phyloP scores from a whole-genome alignment of 2,797 vertebrate genomes.

The Ciconia nigra region DNA sequence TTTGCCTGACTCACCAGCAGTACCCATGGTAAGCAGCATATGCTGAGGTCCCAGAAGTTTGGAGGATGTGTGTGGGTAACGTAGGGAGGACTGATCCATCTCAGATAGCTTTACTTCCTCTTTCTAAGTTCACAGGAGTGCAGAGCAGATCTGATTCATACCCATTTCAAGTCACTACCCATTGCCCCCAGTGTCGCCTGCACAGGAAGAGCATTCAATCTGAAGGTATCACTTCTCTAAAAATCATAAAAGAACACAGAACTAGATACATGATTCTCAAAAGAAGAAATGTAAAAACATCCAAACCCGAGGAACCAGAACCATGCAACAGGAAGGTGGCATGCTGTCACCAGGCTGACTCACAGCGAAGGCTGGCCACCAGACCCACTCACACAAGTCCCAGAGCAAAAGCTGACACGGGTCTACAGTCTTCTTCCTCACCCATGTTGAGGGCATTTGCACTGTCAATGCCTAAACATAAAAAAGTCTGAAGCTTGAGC shows the following conservation, averaged over 20 bases:
- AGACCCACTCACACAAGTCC: background rate
- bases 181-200: background rate
- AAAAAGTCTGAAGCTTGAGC: background rate
- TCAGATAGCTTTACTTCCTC: background rate
- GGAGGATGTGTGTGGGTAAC: background rate
- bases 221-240: constrained; percentile 4
- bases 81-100: background rate
- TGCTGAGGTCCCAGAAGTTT: background rate
- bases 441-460: background rate
- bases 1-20: background rate
- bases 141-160: background rate
- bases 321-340: background rate
- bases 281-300: background rate
- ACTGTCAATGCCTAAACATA: background rate
- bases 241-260: background rate
- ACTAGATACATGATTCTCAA: background rate
- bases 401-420: background rate
- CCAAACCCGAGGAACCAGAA: background rate
- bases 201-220: background rate
- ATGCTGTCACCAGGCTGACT: background rate
- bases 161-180: background rate
- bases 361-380: background rate
- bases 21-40: background rate
- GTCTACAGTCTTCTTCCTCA: background rate
- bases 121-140: background rate